phyloP scores from a whole-genome alignment of 2,113 vertebrate genomes.

The Xenus cinereus region DNA sequence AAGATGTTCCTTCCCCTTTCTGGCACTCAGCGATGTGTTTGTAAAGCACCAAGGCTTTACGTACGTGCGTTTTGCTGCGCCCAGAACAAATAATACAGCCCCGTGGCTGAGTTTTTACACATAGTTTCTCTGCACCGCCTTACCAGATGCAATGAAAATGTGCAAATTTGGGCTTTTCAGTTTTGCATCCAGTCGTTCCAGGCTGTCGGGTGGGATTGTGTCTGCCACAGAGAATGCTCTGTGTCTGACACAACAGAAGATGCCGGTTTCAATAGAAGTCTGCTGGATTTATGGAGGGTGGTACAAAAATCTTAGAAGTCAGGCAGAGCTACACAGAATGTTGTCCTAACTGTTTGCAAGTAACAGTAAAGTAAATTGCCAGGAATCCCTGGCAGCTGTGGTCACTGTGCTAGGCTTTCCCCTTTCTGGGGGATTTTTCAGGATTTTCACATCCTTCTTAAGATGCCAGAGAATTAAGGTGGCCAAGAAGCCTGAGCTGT shows the following conservation, averaged over 20 bases:
- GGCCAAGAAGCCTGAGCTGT: background rate
- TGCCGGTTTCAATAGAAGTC: background rate
- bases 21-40: background rate
- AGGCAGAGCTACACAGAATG: background rate
- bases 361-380: background rate
- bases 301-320: background rate
- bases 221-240: background rate
- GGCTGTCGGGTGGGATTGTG: background rate
- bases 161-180: background rate
- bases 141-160: background rate
- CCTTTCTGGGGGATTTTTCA: background rate
- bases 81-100: background rate
- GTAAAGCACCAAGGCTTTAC: background rate
- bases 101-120: background rate
- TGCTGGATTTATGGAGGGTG: background rate
- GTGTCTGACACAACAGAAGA: background rate
- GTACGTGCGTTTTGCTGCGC: background rate
- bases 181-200: background rate
- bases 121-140: background rate
- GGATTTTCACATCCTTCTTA: background rate
- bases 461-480: background rate
- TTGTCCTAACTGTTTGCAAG: background rate
- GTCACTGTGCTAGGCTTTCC: background rate
- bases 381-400: background rate
- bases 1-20: background rate